phyloP scores from a whole-genome alignment of 2,797 vertebrate species.

The Artibeus jamaicensis region DNA sequence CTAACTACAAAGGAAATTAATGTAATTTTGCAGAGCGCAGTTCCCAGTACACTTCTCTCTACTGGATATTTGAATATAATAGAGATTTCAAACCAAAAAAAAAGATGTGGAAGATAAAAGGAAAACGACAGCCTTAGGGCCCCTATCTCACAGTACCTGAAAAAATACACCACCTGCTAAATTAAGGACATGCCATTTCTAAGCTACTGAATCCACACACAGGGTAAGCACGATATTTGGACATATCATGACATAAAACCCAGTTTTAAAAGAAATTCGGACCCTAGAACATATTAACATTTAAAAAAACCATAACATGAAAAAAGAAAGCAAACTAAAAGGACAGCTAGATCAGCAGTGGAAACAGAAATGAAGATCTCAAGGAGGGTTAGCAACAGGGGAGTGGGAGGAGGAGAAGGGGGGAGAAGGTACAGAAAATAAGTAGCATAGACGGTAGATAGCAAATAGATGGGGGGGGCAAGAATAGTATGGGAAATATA shows the following conservation, averaged over 20 bases:
- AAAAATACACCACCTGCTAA: background rate
- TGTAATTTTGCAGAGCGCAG: background rate
- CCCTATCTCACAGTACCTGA: background rate
- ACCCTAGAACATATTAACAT: background rate
- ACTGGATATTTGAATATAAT: background rate
- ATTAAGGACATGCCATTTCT: background rate
- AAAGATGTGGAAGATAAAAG: background rate
- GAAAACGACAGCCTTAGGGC: background rate
- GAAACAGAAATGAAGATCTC: no score
- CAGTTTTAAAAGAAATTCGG: background rate
- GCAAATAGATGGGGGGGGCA: no score
- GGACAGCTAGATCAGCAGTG: no score
- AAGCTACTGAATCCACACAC: background rate
- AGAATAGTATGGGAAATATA: no score
- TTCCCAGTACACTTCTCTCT: background rate
- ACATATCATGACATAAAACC: background rate
- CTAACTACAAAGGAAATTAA: background rate
- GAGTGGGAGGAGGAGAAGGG: no score
- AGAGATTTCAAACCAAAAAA: background rate
- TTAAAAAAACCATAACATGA: background rate
- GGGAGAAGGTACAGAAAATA: no score
- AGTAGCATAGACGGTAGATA: no score
- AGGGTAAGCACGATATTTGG: background rate
- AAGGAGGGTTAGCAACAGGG: no score
- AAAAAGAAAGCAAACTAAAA: no score